phyloP scores from a whole-genome alignment of 2,797 vertebrate species.

The Myotis daubentonii region DNA sequence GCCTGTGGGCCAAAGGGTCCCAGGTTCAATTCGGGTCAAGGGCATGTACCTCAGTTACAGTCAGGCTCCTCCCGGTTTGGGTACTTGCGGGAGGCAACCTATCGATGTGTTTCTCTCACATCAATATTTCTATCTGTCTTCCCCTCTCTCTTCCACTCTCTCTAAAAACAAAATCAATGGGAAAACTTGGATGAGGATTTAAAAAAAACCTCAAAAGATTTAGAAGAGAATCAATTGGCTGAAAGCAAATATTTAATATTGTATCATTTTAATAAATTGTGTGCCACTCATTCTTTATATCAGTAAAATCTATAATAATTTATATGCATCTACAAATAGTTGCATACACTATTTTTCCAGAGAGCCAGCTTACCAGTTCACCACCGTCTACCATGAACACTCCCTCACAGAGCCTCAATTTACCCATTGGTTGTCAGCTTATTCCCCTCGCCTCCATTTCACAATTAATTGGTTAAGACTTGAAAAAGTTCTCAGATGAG shows the following conservation, averaged over 20 bases:
- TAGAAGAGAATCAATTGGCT: background rate
- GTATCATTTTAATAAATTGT: background rate
- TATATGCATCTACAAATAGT: background rate
- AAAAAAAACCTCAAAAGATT: slow-evolving; percentile 5
- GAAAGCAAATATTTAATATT: background rate
- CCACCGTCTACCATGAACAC: background rate
- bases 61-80: no score
- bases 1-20: no score
- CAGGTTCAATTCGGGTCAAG: no score
- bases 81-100: no score
- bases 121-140: no score
- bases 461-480: background rate
- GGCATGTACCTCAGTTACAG: no score
- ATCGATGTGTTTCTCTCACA: no score
- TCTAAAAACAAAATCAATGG: no score
- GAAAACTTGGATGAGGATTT: background rate
- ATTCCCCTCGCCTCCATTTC: background rate
- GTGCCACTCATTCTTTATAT: background rate
- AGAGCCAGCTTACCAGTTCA: background rate
- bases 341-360: background rate
- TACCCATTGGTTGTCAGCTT: background rate
- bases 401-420: background rate
- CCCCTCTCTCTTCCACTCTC: no score
- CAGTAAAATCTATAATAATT: background rate
- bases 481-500: slow-evolving; percentile 8